These are phyloP conservation scores for Gobius niger DNA, from an alignment of 2,113 vertebrate species.

Conservation along the genomic window DNA sequence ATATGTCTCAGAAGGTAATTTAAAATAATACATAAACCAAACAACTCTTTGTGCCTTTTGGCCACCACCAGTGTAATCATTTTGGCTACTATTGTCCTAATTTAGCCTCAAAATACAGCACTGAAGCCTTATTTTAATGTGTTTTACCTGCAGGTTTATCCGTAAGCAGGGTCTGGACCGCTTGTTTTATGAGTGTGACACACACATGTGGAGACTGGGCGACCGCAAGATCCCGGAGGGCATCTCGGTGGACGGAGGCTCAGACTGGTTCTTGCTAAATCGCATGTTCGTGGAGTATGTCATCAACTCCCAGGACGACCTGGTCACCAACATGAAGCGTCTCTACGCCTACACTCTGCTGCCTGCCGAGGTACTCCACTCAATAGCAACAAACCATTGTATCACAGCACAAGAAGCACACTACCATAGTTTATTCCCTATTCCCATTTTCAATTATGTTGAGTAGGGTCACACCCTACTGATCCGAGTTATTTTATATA, in stretches of 20 bases:
- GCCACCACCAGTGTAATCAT: no score
- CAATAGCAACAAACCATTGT: neutral
- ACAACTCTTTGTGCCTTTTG: no score
- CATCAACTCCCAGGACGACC: constrained; percentile 88
- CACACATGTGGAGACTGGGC: constrained; percentile 98
- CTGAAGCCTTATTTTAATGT: neutral
- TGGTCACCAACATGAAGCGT: constrained; percentile 94
- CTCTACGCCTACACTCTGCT: constrained; percentile 96
- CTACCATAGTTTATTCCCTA: neutral
- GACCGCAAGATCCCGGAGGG: constrained; percentile 95
- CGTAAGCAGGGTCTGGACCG: constrained; percentile 95
- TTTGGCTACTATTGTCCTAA: no score
- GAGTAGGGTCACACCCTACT: no score
- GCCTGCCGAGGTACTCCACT: constrained; percentile 87
- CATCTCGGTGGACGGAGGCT: constrained; percentile 91
- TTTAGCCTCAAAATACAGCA: no score
- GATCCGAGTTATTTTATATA: no score
- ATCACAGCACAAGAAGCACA: neutral
- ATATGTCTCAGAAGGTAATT: no score
- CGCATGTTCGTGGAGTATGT: constrained; percentile 94
- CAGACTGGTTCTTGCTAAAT: constrained; percentile 97
- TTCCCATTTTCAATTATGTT: neutral
- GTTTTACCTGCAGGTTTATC: constrained; percentile 83
- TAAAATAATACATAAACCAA: no score
- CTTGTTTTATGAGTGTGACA: constrained; percentile 95